These are phyloP conservation scores for Neolamprologus ventralis DNA, from an alignment of 2,113 vertebrate species.

Conservation along the genomic window DNA sequence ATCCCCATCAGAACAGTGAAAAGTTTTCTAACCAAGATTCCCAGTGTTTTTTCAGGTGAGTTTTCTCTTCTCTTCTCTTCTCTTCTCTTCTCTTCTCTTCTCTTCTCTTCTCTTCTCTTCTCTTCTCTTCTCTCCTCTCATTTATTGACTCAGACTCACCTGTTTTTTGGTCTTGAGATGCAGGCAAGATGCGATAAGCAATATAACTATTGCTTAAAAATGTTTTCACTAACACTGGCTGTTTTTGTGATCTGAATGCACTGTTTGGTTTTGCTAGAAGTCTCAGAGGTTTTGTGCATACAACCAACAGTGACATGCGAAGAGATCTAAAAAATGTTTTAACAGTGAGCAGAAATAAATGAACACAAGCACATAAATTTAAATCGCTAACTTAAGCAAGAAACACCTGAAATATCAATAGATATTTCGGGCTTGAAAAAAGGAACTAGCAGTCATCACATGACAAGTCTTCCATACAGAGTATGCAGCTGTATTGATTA, in stretches of 20 bases:
- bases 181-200: neutral
- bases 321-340: neutral
- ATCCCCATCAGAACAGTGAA: conserved; percentile 97
- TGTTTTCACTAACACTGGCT: neutral
- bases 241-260: neutral
- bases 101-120: neutral
- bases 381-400: neutral
- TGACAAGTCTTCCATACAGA: neutral
- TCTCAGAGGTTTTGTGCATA: neutral
- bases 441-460: neutral
- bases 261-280: neutral
- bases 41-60: conserved; percentile 98
- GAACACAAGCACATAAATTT: neutral
- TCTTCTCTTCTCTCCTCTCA: neutral
- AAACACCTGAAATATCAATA: neutral
- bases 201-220: neutral
- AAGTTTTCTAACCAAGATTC: conserved; percentile 98
- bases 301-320: neutral
- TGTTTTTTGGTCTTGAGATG: neutral
- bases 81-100: neutral
- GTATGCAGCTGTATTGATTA: neutral
- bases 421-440: neutral
- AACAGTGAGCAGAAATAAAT: neutral
- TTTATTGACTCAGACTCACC: neutral
- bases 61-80: neutral